Evolutionary conservation across 2,888 invertebrate species (phyloP), one percentile per base, ranked within the genome.

Genomic region (Phengaris alcon): DNA sequence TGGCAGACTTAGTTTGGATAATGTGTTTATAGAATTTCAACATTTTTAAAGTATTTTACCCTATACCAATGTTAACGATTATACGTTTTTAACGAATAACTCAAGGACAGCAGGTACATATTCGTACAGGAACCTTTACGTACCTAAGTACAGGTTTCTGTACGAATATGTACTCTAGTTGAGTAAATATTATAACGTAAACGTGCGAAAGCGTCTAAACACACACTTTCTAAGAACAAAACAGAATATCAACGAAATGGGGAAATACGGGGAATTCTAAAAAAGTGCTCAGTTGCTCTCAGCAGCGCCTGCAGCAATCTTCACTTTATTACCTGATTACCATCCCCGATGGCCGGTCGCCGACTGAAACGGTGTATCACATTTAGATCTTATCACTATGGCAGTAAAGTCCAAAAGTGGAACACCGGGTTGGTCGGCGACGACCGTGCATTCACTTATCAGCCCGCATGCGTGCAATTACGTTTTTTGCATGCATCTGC

Each of bases 391-490:
- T 64, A 64, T 64, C 6, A 64, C 35, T 9, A 64, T 35, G 12
- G 35, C 44, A 35, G 4, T 64, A 64, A 64, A 35, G 64, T 64
- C 6, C 64, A 64, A 64, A 59, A 35, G 35, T 35, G 35, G 35
- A 35, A 12, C 10, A 5, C 10, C 52, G 12, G 52, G 12, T 64
- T 10, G 7, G 12, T 64, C 35, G 12, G 13, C 12, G 68, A 35
- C 35, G 72, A 54, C 72, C 51, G n/a, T 72, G 72, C 72, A 54
- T 72, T 72, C 72, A 72, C 52, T 72, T 72, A 72, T 72, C 72
- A 35, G 72, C 72, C 72, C 72, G 72, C 72, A 72, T 72, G 72
- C 51, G 54, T 72, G 72, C 72, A 72, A 72, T 72, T 54, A 72
- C 22, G 72, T 72, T 72, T 72, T 72, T 72, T 72, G 72, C 72